A percentile compares a stretch with the other conserved stretches of the same genome.
Evolutionary conservation across 2,888 invertebrate genomes (phyloP).

Genomic region (Miltochrista miniata): DNA sequence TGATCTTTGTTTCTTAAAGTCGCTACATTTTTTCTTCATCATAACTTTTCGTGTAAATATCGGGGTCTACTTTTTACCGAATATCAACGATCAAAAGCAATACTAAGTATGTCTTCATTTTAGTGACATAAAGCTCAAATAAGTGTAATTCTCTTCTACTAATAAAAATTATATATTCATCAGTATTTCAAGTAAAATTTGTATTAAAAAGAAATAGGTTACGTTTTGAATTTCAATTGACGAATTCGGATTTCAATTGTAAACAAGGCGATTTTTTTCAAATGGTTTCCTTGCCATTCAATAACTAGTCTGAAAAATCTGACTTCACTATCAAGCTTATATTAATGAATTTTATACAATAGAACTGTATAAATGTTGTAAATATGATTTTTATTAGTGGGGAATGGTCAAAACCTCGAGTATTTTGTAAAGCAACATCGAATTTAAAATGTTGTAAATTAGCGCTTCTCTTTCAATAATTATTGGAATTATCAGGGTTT

Average conservation of each 20-base stretch:
- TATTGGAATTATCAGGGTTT: slow-evolving; percentile 82
- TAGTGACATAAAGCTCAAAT: slow-evolving; percentile 72
- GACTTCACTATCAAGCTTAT: too few relatives aligned
- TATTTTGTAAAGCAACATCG: slow-evolving; percentile 73
- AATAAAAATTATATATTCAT: slow-evolving; percentile 46
- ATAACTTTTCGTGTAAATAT: slow-evolving; percentile 32
- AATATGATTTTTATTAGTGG: slow-evolving; percentile 54
- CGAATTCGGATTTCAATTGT: too few relatives aligned
- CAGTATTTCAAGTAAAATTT: slow-evolving; percentile 26
- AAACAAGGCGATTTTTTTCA: too few relatives aligned
- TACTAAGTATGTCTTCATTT: slow-evolving; percentile 49
- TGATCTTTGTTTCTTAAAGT: slow-evolving; percentile 30
- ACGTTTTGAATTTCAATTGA: too few relatives aligned
- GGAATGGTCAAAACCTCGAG: slow-evolving; percentile 56
- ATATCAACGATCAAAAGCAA: slow-evolving; percentile 73
- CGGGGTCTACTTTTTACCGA: slow-evolving; percentile 29
- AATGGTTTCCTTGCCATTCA: too few relatives aligned
- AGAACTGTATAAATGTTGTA: slow-evolving; percentile 29
- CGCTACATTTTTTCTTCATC: slow-evolving; percentile 19
- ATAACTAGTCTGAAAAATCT: too few relatives aligned
- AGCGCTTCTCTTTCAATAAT: slow-evolving; percentile 76
- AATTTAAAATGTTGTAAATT: slow-evolving; percentile 77
- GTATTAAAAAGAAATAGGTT: not conserved
- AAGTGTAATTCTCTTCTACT: slow-evolving; percentile 59
- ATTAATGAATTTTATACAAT: too few relatives aligned